Base-by-base conservation (phyloP, 1,140 invertebrate species). In the Listronotus bonariensis region DNA sequence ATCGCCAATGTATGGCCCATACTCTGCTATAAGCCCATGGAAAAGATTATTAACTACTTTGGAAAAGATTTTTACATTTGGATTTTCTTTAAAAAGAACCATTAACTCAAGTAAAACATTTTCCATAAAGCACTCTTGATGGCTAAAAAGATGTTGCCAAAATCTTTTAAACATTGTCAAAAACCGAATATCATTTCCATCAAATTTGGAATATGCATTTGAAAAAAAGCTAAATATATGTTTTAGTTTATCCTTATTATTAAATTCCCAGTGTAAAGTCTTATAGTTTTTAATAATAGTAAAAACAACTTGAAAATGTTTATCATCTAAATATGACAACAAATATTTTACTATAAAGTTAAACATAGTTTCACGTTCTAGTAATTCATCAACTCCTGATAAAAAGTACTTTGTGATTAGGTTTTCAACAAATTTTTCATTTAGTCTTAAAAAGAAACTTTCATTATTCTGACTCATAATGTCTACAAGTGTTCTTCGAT, bases 81-180 rank as follows among this genome's bases (percentile, higher is more conserved):
- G 26, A 6, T n/a, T 15, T 18, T 52, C 15, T 17, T 51, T 38
- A 34, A 52, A 61, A 12, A 38, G 1, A 8, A 18, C 12, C 48
- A 61, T 38, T 7, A 61, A 43, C 8, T 20, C 8, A 7, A 61
- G 38, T 6, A 40, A 15, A 8, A 61, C 17, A 43, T 52, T 17
- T 36, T 61, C 58, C 15, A 34, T 3, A 31, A 61, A 61, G 12
- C 36, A 32, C 20, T 61, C 46, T 17, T 51, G 18, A 26, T 51
- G 20, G 34, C n/a, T 61, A 20, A 61, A 61, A 10, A 31, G 8
- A 18, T 41, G 58, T 52, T 61, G n/a, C 58, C 58, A 61, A 41
- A 46, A 32, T 4, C 5, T 31, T 61, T 51, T 38, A 52, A 61
- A 52, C 11, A 38, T 0, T 9, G 40, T 42, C 5, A 51, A 15